Base-by-base conservation (phyloP, 2,888 invertebrate genomes). In the Lasius platythorax region DNA sequence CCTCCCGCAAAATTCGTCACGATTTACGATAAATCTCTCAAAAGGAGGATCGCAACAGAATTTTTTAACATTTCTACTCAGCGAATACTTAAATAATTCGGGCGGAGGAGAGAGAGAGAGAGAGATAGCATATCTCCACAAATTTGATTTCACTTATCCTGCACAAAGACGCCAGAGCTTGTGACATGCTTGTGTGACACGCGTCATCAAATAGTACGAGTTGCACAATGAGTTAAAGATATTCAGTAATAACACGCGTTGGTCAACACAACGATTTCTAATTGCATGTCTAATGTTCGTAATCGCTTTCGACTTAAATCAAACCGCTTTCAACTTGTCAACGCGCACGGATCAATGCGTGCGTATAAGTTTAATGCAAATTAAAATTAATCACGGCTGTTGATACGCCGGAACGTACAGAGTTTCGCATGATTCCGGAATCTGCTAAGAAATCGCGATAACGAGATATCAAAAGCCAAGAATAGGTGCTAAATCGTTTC, bases 1-100 rank as follows among this genome's bases (percentile, higher is more conserved):
- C 64, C 82, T 83, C 67, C 76, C 73, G 86, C 76, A 23, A 85
- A 88, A 88, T 87, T 82, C 72, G 53, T 72, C 66, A 63, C 61
- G n/a, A 18, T 2, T 15, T 1, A 23, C 50, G 18, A 64, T 33
- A 40, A 61, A 40, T 76, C 53, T 28, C n/a, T 43, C 28, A n/a
- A n/a, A 9, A 63, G 43, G 37, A 28, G 5, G 28, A 43, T 70
- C 37, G 18, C 61, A 11, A 6, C 2, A 2, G 18, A 53, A 53
- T 12, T 53, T 53, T 76, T 28, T 15, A n/a, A 23, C 43, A 30
- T 46, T 63, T 63, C 18, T 23, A 12, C 37, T 11, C 46, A 9
- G 11, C n/a, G 40, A 9, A 43, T 43, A 30, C 33, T 46, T 15
- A 40, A n/a, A 4, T 33, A 40, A 4, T 30, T 8, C 23, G 15